Percentiles rank a stretch among this genome's conserved stretches.
Evolutionary conservation across 2,888 invertebrate species (phyloP).

Genomic region (Rapana venosa): DNA sequence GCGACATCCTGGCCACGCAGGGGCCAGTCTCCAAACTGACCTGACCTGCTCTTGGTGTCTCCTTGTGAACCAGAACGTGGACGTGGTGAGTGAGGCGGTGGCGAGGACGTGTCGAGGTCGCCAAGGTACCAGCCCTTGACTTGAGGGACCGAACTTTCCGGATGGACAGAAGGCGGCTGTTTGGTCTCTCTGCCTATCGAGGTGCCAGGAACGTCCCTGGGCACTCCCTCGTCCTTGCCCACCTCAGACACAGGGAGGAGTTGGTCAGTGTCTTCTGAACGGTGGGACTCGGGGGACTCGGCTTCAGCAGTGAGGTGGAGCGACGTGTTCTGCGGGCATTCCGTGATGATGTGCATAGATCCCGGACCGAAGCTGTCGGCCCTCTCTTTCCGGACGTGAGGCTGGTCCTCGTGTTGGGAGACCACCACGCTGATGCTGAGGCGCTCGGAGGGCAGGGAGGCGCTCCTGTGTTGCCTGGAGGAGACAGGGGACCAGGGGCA

Average conservation of each 20-base stretch:
- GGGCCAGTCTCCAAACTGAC: not conserved
- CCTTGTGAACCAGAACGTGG: not conserved
- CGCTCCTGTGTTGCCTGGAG: conserved; percentile 6
- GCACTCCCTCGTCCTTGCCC: not conserved
- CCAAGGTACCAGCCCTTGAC: conserved; percentile 48
- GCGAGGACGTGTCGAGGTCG: conserved; percentile 35
- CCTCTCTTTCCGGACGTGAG: not conserved
- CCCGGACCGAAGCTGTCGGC: not conserved
- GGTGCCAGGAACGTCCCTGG: not conserved
- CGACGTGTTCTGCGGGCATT: not conserved
- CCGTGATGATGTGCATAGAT: not conserved
- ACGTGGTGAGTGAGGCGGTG: conserved; percentile 33
- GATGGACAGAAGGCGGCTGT: conserved; percentile 12
- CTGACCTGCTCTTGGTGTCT: not conserved
- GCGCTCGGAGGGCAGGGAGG: not conserved
- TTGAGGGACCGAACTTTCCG: conserved; percentile 43
- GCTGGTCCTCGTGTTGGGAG: not conserved
- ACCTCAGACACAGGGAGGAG: not conserved
- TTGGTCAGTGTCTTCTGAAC: not conserved
- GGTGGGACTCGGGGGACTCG: conserved; percentile 27
- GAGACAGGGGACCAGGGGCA: not conserved
- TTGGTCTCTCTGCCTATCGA: not conserved
- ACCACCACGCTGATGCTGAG: not conserved
- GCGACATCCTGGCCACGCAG: not conserved
- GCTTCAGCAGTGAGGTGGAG: conserved; percentile 44